Percentiles rank a stretch among this genome's conserved stretches.
Evolutionary conservation across 1,140 invertebrate genomes (phyloP).

Genomic region (Drosophila nannoptera): DNA sequence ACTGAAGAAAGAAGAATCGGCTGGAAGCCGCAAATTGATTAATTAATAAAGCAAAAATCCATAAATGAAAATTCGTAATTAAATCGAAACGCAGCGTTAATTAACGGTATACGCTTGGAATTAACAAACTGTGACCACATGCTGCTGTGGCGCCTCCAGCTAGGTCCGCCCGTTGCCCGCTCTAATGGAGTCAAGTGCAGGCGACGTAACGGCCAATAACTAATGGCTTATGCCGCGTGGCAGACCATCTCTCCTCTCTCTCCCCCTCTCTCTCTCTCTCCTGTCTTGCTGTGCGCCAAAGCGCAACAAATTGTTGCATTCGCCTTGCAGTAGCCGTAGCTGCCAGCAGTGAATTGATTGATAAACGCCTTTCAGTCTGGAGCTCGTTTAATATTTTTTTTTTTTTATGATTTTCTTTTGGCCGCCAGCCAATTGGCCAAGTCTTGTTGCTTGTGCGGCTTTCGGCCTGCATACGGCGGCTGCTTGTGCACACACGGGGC

Average conservation of each 20-base stretch:
- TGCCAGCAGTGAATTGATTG: conserved; percentile 56
- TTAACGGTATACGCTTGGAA: conserved; percentile 58
- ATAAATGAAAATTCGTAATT: conserved; percentile 43
- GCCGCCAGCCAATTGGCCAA: conserved; percentile 54
- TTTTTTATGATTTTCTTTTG: conserved; percentile 36
- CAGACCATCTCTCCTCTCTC: background rate
- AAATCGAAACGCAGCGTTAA: conserved; percentile 59
- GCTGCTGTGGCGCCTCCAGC: conserved; percentile 42
- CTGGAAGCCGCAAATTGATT: conserved; percentile 24
- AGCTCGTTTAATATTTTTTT: conserved; percentile 11
- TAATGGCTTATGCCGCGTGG: conserved; percentile 32
- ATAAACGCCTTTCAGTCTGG: conserved; percentile 61
- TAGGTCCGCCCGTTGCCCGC: conserved; percentile 2
- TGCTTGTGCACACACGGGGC: conserved; percentile 43
- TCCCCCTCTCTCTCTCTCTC: background rate
- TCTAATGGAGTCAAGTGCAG: conserved; percentile 71
- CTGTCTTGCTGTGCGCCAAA: conserved; percentile 18
- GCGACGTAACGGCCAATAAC: conserved; percentile 36
- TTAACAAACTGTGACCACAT: conserved; percentile 70
- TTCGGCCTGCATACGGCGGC: conserved; percentile 7
- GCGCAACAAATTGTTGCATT: conserved; percentile 67
- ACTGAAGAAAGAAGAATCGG: conserved; percentile 12
- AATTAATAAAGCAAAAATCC: conserved; percentile 42
- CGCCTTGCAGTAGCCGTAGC: conserved; percentile 8
- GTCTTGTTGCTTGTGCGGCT: conserved; percentile 14